Base-by-base conservation (phyloP, 2,113 vertebrate species). In the Copsychus sechellarum region DNA sequence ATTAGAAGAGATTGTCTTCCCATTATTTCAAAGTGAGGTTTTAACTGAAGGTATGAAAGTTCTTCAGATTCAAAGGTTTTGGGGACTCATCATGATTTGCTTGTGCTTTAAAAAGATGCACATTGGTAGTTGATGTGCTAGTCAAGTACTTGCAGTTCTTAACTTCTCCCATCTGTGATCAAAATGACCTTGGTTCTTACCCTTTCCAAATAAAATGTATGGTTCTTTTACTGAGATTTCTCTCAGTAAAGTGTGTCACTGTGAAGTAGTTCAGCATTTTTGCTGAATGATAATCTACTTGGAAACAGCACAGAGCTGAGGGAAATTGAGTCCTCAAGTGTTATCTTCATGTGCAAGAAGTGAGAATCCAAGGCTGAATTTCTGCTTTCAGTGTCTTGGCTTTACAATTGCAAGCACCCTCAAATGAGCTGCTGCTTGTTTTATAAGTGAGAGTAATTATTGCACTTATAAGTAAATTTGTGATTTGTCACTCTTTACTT, bases 171-270 rank as follows among this genome's bases (percentile, higher is more conserved):
- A 77, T 93, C 89, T 69, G 66, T 43, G 74, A 87, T 79, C 48
- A 56, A 64, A 70, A 56, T 91, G 80, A 94, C 91, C 77, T 90
- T 91, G 86, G 89, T 53, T 86, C 79, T 81, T 95, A 34, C 45
- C 83, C 91, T 83, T 93, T 73, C 83, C 86, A 65, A 72, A 77
- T 73, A 62, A 86, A 86, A 88, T 47, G 12, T 18, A 33, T 3
- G 2, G 15, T 11, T 88, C 50, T 92, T 57, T 77, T n/a, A 25
- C 89, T 40, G 60, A 69, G 47, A 70, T 21, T 70, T 76, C 17
- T 72, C 50, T 50, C 3, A 1, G 60, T 69, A 34, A 53, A 76
- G 90, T 40, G 22, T 78, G 76, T 92, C 82, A 86, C 86, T 1
- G 0, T 57, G 7, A 69, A 69, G 72, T 3, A 38, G 58, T 36